Evolutionary conservation across 2,888 invertebrate genomes (phyloP).

Genomic region (Mythimna vitellina): DNA sequence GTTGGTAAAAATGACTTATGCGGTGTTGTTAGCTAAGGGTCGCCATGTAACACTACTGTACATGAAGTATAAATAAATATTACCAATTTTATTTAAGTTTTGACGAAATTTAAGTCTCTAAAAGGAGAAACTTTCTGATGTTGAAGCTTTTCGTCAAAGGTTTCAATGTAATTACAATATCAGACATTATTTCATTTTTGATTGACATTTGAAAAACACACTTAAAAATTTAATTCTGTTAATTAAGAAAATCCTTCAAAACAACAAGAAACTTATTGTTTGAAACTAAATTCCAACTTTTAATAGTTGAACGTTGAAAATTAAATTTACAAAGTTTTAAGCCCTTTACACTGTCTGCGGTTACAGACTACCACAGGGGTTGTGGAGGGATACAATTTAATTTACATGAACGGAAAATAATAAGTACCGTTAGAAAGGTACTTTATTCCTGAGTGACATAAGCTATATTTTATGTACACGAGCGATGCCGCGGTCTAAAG

Average conservation of each 20-base stretch:
- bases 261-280: constrained; percentile 7
- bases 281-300: constrained; percentile 35
- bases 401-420: constrained; percentile 4
- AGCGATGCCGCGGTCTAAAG: too few relatives aligned
- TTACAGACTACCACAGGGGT: neutral
- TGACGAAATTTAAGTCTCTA: neutral
- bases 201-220: neutral
- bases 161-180: neutral
- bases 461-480: too few relatives aligned
- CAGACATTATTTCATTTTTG: too few relatives aligned
- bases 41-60: too few relatives aligned
- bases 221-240: neutral
- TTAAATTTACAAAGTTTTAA: constrained; percentile 41
- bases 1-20: too few relatives aligned
- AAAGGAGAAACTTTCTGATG: neutral
- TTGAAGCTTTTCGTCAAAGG: neutral
- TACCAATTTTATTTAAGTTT: too few relatives aligned
- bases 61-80: too few relatives aligned
- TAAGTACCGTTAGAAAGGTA: too few relatives aligned
- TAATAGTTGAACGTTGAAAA: constrained; percentile 22
- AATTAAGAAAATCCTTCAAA: constrained; percentile 6
- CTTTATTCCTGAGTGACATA: too few relatives aligned
- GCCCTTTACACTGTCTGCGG: constrained; percentile 26
- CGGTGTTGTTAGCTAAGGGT: too few relatives aligned
- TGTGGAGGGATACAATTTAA: neutral